Base-by-base conservation (phyloP, 2,113 vertebrate species). In the Lasiurus borealis region DNA sequence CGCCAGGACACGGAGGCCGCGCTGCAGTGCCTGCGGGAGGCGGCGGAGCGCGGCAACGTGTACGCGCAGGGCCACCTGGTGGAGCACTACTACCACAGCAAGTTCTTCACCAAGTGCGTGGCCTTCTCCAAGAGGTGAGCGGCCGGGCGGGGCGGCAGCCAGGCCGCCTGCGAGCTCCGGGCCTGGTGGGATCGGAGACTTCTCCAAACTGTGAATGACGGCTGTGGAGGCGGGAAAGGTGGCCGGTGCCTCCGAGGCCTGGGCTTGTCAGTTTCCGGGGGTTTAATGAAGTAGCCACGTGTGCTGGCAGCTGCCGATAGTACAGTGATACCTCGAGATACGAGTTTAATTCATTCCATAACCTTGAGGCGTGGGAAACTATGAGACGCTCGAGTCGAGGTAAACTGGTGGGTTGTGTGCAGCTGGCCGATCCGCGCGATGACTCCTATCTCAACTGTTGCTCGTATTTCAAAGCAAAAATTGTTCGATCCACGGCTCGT, bases 31-130 rank as follows among this genome's bases (percentile, higher is more conserved):
- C 90, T 99, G 83, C 96, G 97, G 95, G 98, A 98, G 95, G 99
- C 99, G 4, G 97, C 99, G 0, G 78, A 97, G 77, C 97, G 96
- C 68, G 99, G 99, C 25, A 99, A 98, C 6, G 93, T 98, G 93
- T 99, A 99, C 2, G 98, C 98, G 75, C 98, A 98, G 97, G 99
- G 98, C 16, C 98, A 98, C 50, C 98, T 99, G 2, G 98, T 98
- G 52, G 97, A 98, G 66, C 98, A 98, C 94, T 99, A 99, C 91
- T 99, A 99, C 85, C 98, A 95, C 10, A 98, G 96, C 91, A 99
- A 98, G 81, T 98, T 99, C 69, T 99, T 98, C 85, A 97, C 98
- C 9, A 98, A 97, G 96, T 98, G 99, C 62, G 97, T 68, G 40
- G 80, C 96, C 1, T 94, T 98, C 91, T 98, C 98, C 91, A 98